Percentiles rank a stretch among this genome's conserved stretches.
Evolutionary conservation across 2,113 vertebrate genomes (phyloP).

Genomic region (Argyrosomus japonicus): DNA sequence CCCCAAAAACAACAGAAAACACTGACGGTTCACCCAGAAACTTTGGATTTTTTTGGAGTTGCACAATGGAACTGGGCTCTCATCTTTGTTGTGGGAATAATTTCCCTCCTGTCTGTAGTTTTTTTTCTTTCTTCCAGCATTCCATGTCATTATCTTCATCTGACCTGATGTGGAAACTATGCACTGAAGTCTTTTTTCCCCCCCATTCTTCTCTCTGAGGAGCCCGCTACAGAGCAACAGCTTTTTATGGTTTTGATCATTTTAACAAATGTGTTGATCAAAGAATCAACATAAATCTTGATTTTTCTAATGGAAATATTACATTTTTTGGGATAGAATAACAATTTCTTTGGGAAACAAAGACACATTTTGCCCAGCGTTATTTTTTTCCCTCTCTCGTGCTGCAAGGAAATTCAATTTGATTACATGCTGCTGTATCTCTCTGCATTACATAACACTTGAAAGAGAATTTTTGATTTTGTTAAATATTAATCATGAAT

Average conservation of each 20-base stretch:
- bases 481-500: constrained; percentile 84
- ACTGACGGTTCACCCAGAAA: constrained; percentile 26
- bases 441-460: constrained; percentile 77
- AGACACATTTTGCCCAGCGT: constrained; percentile 7
- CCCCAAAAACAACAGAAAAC: constrained; percentile 28
- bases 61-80: constrained; percentile 29
- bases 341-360: constrained; percentile 42
- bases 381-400: constrained; percentile 4
- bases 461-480: constrained; percentile 84
- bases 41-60: constrained; percentile 14
- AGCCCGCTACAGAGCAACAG: constrained; percentile 18
- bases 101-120: constrained; percentile 19
- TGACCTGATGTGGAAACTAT: constrained; percentile 68
- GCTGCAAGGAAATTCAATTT: constrained; percentile 72
- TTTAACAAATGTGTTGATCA: constrained; percentile 48
- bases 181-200: constrained; percentile 31
- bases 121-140: neutral
- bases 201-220: constrained; percentile 12
- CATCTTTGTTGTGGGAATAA: constrained; percentile 43
- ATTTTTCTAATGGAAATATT: constrained; percentile 40
- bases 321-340: constrained; percentile 23
- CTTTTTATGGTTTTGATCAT: constrained; percentile 20
- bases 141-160: constrained; percentile 43
- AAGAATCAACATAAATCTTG: constrained; percentile 37
- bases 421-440: constrained; percentile 77